A percentile compares a stretch with the other conserved stretches of the same genome.
phyloP scores from a whole-genome alignment of 1,140 invertebrate genomes.

The Caenorhabditis remanei region DNA sequence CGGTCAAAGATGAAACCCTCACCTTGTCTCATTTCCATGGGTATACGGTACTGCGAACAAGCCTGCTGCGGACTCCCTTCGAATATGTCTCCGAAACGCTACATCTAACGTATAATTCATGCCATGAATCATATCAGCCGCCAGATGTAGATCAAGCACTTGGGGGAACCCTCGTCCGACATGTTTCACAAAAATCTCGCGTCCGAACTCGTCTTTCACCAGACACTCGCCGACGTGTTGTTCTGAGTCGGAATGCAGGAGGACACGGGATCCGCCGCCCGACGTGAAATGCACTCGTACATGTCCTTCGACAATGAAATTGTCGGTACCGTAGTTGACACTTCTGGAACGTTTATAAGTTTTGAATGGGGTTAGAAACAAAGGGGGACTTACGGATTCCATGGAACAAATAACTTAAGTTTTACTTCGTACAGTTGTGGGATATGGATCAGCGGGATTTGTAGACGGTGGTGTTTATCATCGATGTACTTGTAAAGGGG shows the following conservation, averaged over 20 bases:
- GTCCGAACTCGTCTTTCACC: conserved; percentile 14
- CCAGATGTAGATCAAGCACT: conserved; percentile 47
- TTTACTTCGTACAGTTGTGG: conserved; percentile 57
- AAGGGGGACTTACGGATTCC: conserved; percentile 38
- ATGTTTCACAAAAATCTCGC: conserved; percentile 25
- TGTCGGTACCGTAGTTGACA: conserved; percentile 3
- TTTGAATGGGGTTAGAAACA: background rate
- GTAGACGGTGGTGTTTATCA: conserved; percentile 39
- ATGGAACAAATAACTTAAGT: conserved; percentile 54
- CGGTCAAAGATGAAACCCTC: background rate
- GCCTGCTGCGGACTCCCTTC: background rate
- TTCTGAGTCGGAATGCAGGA: conserved; percentile 26
- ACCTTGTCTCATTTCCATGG: conserved; percentile 42
- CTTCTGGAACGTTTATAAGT: background rate
- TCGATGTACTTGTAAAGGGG: conserved; percentile 25
- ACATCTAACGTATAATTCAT: conserved; percentile 59
- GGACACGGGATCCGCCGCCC: conserved; percentile 26
- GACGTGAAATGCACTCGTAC: conserved; percentile 28
- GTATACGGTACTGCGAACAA: conserved; percentile 2
- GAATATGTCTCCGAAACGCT: conserved; percentile 8
- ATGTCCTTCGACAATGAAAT: conserved; percentile 13
- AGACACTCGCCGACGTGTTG: conserved; percentile 38
- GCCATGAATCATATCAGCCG: conserved; percentile 42
- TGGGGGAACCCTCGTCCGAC: conserved; percentile 25
- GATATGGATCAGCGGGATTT: conserved; percentile 56